A percentile compares a stretch with the other conserved stretches of the same genome.
phyloP scores from a whole-genome alignment of 2,888 invertebrate species.

The Dicyrtomina minuta region DNA sequence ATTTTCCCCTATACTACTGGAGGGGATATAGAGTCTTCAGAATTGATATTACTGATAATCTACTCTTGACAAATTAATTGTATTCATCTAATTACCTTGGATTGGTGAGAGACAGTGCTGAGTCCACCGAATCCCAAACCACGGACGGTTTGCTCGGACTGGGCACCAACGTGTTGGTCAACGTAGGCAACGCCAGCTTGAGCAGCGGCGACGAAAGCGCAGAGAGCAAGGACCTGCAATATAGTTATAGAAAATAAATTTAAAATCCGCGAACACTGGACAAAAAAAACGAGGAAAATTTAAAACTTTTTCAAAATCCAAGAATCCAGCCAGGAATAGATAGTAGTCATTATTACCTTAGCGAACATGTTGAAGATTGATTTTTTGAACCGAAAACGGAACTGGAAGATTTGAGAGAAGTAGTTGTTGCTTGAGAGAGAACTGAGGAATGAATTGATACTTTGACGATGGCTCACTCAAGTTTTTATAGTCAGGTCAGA shows the following conservation, averaged over 20 bases:
- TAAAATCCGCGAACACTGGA: background rate
- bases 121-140: constrained; percentile 45
- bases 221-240: constrained; percentile 33
- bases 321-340: too few species aligned
- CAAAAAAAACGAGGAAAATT: background rate
- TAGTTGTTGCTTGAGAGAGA: constrained; percentile 22
- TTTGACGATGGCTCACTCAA: constrained; percentile 3
- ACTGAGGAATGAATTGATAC: constrained; percentile 31
- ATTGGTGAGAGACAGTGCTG: constrained; percentile 39
- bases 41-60: background rate
- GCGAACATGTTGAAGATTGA: constrained; percentile 30
- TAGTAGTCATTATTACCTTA: too few species aligned
- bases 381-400: constrained; percentile 30
- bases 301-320: background rate
- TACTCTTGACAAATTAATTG: background rate
- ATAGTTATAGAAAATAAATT: constrained; percentile 8
- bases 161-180: constrained; percentile 37
- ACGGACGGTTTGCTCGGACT: constrained; percentile 46
- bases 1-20: background rate
- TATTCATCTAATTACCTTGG: constrained; percentile 28
- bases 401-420: constrained; percentile 6
- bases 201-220: constrained; percentile 35
- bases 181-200: constrained; percentile 17
- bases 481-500: constrained; percentile 36
- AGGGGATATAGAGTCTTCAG: too few species aligned